Percentiles rank a stretch among this genome's conserved stretches.
phyloP scores from a whole-genome alignment of 2,888 invertebrate species.

The Lasioglossum oenotherae region DNA sequence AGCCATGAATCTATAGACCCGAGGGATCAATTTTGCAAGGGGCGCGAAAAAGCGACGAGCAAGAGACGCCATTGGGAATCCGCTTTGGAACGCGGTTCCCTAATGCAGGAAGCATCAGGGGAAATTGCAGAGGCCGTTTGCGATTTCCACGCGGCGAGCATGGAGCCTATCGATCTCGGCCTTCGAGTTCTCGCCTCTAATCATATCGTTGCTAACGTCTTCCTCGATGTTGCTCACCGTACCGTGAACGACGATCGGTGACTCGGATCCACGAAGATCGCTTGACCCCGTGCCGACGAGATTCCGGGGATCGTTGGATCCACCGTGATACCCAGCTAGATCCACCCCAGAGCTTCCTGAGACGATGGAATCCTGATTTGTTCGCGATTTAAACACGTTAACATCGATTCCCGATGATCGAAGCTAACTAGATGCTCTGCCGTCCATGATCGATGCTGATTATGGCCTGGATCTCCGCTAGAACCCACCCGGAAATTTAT shows the following conservation, averaged over 20 bases:
- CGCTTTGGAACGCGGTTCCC: slow-evolving; percentile 6
- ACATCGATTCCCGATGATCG: neutral
- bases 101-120: slow-evolving; percentile 46
- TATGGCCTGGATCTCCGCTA: neutral
- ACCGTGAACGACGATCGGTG: slow-evolving; percentile 54
- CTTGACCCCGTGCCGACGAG: slow-evolving; percentile 43
- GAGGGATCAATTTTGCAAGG: slow-evolving; percentile 2
- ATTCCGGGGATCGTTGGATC: slow-evolving; percentile 38
- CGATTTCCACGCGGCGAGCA: slow-evolving; percentile 50
- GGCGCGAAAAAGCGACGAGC: neutral
- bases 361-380: neutral
- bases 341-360: neutral
- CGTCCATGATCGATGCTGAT: neutral
- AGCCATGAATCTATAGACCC: slow-evolving; percentile 21
- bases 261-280: slow-evolving; percentile 43
- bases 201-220: slow-evolving; percentile 60
- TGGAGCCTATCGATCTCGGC: slow-evolving; percentile 48
- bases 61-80: slow-evolving; percentile 24
- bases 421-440: neutral
- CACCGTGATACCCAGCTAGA: neutral
- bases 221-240: slow-evolving; percentile 57
- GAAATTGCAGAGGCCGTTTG: slow-evolving; percentile 37
- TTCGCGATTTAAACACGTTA: slow-evolving; percentile 1
- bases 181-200: slow-evolving; percentile 59
- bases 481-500: neutral